Evolutionary conservation across 2,797 vertebrate genomes (phyloP), one percentile per base, ranked within the genome.

Genomic region (Distichodus sexfasciatus): DNA sequence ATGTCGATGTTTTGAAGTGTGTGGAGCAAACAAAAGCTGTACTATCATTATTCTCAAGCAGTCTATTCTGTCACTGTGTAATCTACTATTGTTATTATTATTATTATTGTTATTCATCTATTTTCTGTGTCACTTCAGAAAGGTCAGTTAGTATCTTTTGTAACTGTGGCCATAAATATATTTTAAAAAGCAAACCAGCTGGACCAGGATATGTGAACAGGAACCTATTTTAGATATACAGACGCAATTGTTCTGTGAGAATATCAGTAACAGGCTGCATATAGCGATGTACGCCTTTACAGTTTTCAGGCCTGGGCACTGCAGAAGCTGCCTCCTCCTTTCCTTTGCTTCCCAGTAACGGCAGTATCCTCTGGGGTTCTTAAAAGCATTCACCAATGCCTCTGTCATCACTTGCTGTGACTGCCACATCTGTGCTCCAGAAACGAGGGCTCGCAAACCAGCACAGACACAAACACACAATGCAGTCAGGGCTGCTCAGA

Each of bases 311-410:
- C 69, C 74, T 66, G 67, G 19, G 43, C 62, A 54, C 76, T 82
- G 63, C 80, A 84, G 71, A 86, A 83, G 84, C 71, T 79, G n/a
- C 83, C 82, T 79, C 72, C 24, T 82, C 85, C 75, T 72, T 82
- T 82, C 80, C 68, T 31, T 35, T 19, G 76, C 79, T 80, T 79
- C 77, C 81, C 87, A 88, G 88, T 88, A 89, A 88, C 84, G 85
- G 81, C 87, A 87, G 81, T 81, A 84, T 91, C 89, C 91, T 91
- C 71, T 91, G 90, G 90, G 91, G 89, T 85, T 90, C 88, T 69
- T 89, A 87, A 90, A 91, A 91, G 84, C 90, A 92, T 93, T 90
- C 90, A 89, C 91, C 87, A 89, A 88, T 91, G 90, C 89, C 90
- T 91, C 90, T 92, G 90, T 91, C 91, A 92, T 91, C 90, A 90